Percentiles rank a stretch among this genome's conserved stretches.
Evolutionary conservation across 1,140 invertebrate species (phyloP).

Genomic region (Pseudomyrmex cubaensis): DNA sequence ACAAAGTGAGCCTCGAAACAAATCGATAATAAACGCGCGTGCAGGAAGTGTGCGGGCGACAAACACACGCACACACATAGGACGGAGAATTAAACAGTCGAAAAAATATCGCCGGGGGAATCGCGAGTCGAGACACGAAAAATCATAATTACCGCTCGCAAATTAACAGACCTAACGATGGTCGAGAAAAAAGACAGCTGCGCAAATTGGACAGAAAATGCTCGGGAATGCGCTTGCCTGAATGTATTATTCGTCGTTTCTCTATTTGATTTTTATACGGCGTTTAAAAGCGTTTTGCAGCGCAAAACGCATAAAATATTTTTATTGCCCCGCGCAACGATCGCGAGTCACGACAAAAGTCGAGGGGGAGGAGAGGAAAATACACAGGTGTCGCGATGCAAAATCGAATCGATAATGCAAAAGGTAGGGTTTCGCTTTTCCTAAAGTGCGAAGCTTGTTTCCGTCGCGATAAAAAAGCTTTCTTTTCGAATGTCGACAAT

Average conservation of each 20-base stretch:
- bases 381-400: not conserved
- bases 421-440: not conserved
- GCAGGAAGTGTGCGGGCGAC: slow-evolving; percentile 54
- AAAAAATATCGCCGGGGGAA: slow-evolving; percentile 10
- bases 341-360: slow-evolving; percentile 14
- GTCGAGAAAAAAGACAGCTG: too few relatives aligned
- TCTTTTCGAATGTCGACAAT: not conserved
- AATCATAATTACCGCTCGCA: not conserved
- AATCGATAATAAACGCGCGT: slow-evolving; percentile 58
- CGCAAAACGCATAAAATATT: slow-evolving; percentile 23
- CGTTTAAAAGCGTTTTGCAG: not conserved
- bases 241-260: not conserved
- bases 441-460: slow-evolving; percentile 2
- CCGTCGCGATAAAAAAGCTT: not conserved
- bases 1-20: slow-evolving; percentile 10
- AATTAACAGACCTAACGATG: not conserved
- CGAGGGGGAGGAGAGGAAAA: not conserved
- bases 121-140: not conserved
- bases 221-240: not conserved
- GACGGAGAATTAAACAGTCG: too few relatives aligned
- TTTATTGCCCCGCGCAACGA: slow-evolving; percentile 7
- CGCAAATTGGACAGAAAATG: not conserved
- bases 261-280: not conserved
- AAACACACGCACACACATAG: not conserved
- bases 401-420: slow-evolving; percentile 40